Conservation (phyloP, 2,888 invertebrate species). For the Aethes cnicana region DNA sequence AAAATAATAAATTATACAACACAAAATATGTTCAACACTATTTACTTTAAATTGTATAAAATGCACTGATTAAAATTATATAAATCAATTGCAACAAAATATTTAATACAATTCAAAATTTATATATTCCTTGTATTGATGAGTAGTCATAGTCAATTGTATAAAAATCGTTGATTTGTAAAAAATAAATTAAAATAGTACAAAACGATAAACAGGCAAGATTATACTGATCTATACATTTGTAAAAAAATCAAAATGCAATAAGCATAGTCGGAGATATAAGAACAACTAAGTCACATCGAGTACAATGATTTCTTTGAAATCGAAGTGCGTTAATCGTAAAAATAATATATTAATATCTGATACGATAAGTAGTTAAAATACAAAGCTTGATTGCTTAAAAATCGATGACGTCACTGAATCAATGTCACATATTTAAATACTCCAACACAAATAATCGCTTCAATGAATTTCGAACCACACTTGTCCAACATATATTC, state of each 20-base stretch:
- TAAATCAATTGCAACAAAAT: constrained; percentile 33
- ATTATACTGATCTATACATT: constrained; percentile 45
- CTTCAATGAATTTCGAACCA: constrained; percentile 14
- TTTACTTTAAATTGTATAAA: constrained; percentile 49
- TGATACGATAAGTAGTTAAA: constrained; percentile 38
- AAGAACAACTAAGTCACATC: constrained; percentile 47
- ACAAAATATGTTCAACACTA: constrained; percentile 51
- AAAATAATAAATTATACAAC: constrained; percentile 77
- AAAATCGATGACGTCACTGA: constrained; percentile 18
- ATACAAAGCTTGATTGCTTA: constrained; percentile 42
- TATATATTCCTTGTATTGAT: constrained; percentile 18
- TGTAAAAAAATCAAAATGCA: constrained; percentile 27
- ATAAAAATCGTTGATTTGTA: constrained; percentile 36
- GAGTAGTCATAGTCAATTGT: constrained; percentile 8
- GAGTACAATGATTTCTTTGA: constrained; percentile 61
- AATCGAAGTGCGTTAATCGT: constrained; percentile 57
- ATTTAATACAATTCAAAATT: constrained; percentile 12
- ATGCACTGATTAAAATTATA: constrained; percentile 44
- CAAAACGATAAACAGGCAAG: constrained; percentile 61
- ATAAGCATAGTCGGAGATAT: constrained; percentile 38
- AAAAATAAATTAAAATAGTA: constrained; percentile 41
- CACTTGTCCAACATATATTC: constrained; percentile 2
- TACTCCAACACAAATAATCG: constrained; percentile 12
- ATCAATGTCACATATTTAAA: constrained; percentile 14
- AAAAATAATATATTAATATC: constrained; percentile 50